These are phyloP conservation scores for Neoscelio sp. DNA, from an alignment of 2,888 invertebrate species.

Conservation along the genomic window DNA sequence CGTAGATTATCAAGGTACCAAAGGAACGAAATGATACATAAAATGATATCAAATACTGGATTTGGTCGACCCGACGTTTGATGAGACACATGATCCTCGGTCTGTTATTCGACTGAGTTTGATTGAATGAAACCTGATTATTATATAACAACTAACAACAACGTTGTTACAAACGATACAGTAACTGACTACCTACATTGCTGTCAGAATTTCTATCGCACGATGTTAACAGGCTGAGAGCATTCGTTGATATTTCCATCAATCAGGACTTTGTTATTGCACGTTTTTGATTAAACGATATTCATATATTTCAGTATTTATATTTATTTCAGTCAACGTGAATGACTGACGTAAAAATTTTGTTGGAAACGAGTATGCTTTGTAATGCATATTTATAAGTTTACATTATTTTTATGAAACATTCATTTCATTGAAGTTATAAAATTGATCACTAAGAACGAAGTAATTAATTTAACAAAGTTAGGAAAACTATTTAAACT, in stretches of 20 bases:
- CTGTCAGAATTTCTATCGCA: conserved; percentile 50
- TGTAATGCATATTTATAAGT: too few relatives aligned
- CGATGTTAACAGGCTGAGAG: conserved; percentile 34
- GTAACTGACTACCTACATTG: conserved; percentile 31
- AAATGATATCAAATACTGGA: conserved; percentile 30
- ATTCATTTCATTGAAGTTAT: too few relatives aligned
- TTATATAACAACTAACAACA: conserved; percentile 42
- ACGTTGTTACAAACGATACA: conserved; percentile 58
- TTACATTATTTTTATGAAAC: too few relatives aligned
- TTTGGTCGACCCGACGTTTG: conserved; percentile 38
- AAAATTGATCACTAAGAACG: too few relatives aligned
- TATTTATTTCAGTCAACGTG: conserved; percentile 24
- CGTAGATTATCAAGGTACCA: conserved; percentile 3
- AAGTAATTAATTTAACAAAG: too few relatives aligned
- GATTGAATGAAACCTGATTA: conserved; percentile 61
- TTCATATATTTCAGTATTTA: conserved; percentile 28
- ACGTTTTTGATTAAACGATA: conserved; percentile 32
- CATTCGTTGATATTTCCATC: conserved; percentile 33
- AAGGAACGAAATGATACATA: conserved; percentile 16
- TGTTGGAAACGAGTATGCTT: too few relatives aligned
- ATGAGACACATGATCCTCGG: conserved; percentile 18
- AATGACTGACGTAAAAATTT: too few relatives aligned
- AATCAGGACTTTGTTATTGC: conserved; percentile 47
- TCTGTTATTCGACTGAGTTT: conserved; percentile 19
- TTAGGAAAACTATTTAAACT: too few relatives aligned